Conservation (phyloP, 2,113 vertebrate species). For the Ceyx melanurus region DNA sequence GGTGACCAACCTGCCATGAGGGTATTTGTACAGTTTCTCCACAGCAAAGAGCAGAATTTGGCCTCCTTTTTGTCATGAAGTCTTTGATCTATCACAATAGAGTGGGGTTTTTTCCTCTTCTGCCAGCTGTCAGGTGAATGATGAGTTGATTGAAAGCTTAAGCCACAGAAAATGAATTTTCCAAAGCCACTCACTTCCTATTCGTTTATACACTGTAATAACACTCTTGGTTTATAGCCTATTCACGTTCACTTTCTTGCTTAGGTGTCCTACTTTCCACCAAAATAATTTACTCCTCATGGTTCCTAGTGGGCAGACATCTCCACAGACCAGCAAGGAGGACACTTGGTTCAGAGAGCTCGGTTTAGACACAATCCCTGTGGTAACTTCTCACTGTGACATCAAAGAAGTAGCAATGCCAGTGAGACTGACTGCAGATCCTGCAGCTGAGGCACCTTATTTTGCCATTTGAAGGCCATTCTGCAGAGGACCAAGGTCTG, state of each 20-base stretch:
- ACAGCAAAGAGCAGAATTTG: neutral
- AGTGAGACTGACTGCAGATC: neutral
- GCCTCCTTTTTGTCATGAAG: neutral
- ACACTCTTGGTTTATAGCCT: neutral
- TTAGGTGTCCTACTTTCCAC: neutral
- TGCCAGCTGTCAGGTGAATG: neutral
- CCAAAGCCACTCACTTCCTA: neutral
- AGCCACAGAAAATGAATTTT: neutral
- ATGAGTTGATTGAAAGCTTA: neutral
- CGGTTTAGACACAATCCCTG: rapidly evolving
- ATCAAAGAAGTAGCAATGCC: neutral
- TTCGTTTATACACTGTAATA: neutral
- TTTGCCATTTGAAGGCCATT: neutral
- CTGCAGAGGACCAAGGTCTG: neutral
- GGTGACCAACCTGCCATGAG: neutral
- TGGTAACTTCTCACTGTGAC: neutral
- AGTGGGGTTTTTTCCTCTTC: neutral
- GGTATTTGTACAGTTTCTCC: neutral
- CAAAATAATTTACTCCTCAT: neutral
- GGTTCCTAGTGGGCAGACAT: neutral
- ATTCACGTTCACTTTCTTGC: neutral
- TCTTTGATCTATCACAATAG: neutral
- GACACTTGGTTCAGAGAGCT: neutral
- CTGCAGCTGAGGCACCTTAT: neutral
- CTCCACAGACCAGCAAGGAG: neutral